Percentiles rank a stretch among this genome's conserved stretches.
phyloP scores from a whole-genome alignment of 2,113 vertebrate genomes.

The Mixornis gularis region DNA sequence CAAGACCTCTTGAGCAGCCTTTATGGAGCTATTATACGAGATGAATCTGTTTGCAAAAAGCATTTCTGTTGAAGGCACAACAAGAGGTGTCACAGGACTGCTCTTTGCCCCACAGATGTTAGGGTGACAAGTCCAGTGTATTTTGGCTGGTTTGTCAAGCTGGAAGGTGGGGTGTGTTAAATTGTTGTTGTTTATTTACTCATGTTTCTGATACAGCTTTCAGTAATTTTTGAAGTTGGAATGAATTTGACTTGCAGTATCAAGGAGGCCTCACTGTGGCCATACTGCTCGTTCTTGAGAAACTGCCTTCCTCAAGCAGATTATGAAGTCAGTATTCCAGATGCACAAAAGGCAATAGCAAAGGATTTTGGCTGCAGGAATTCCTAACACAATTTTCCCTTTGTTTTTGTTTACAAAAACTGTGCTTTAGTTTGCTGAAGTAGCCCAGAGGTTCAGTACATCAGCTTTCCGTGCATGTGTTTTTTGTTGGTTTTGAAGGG shows the following conservation, averaged over 20 bases:
- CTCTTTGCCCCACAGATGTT: background rate
- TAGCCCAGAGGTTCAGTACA: background rate
- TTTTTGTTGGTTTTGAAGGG: background rate
- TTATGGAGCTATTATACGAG: background rate
- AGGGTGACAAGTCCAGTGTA: background rate
- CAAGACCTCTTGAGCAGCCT: background rate
- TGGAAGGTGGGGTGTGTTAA: background rate
- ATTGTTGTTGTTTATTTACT: background rate
- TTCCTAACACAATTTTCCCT: background rate
- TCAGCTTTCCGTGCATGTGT: background rate
- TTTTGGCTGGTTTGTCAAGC: background rate
- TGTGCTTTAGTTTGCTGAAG: background rate
- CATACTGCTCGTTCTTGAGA: background rate
- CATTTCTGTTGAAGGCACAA: background rate
- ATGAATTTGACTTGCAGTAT: background rate
- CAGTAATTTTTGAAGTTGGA: background rate
- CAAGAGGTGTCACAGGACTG: background rate
- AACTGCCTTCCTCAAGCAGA: background rate
- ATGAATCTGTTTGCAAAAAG: background rate
- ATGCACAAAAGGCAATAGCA: background rate
- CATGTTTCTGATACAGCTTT: background rate
- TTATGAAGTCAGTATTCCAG: background rate
- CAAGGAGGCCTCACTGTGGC: background rate
- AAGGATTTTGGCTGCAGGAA: background rate
- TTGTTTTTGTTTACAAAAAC: background rate